Evolutionary conservation across 1,140 invertebrate genomes (phyloP).

Genomic region (Radopholus similis): DNA sequence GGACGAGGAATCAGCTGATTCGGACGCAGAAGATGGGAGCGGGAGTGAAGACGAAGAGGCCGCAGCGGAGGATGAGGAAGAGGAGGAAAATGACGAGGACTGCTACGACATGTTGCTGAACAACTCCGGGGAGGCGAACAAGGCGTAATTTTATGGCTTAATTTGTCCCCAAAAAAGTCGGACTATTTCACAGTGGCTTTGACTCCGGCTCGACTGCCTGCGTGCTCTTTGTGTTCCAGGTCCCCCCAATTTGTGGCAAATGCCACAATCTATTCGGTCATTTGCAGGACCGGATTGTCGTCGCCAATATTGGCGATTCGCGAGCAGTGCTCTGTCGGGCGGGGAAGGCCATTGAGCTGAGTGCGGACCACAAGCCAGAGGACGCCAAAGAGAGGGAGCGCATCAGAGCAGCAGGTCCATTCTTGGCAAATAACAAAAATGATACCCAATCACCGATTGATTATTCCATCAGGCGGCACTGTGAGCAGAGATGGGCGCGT

Average conservation of each 20-base stretch:
- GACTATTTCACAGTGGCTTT: constrained; percentile 6
- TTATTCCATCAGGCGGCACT: constrained; percentile 1
- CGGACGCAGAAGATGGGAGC: background rate
- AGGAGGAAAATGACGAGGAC: background rate
- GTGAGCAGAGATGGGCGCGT: constrained; percentile 29
- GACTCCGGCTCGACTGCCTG: constrained; percentile 33
- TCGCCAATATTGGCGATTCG: constrained; percentile 22
- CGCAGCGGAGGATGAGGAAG: background rate
- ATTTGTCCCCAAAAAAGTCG: background rate
- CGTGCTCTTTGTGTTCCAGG: constrained; percentile 16
- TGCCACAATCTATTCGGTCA: background rate
- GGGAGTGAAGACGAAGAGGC: background rate
- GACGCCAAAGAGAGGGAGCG: constrained; percentile 19
- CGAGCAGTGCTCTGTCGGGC: constrained; percentile 15
- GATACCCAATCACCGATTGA: too few species aligned
- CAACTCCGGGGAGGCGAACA: constrained; percentile 6
- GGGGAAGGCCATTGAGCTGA: constrained; percentile 23
- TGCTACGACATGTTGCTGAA: background rate
- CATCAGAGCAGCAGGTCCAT: constrained; percentile 21
- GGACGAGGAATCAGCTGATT: background rate
- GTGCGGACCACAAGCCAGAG: constrained; percentile 30
- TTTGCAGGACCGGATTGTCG: constrained; percentile 16
- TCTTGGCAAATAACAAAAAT: too few species aligned
- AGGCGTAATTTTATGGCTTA: background rate
- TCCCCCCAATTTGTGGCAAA: background rate